Evolutionary conservation across 2,888 invertebrate species (phyloP), one percentile per base, ranked within the genome.

Genomic region (Lampropteryx suffumata): DNA sequence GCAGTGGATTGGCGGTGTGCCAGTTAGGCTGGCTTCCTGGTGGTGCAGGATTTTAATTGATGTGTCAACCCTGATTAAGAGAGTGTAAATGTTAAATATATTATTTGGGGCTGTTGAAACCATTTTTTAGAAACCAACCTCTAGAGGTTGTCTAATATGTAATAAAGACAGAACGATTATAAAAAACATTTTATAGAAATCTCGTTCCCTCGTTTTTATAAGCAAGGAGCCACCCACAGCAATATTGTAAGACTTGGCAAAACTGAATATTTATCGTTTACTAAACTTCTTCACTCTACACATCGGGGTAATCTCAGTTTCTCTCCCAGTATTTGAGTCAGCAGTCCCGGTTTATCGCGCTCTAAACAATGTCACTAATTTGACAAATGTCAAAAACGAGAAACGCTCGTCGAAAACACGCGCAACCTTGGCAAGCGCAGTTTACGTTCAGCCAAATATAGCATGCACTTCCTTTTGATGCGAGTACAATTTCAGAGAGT

Each of bases 361-460:
- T 21, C 30, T 48, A 46, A 53, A 51, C 64, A 62, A 64, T 56
- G 61, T 64, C 54, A 62, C 63, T 66, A 65, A 71, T 71, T 70
- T 71, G 71, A 73, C 73, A 69, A 65, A 68, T 62, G 71, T 69
- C 74, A 75, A 71, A 74, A 69, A 69, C 43, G 65, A 69, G 48
- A 59, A 69, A 53, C 36, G 14, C 24, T 43, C 42, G 46, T 41
- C 45, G 46, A 49, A 50, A 55, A 53, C 56, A 62, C 50, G 67
- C 58, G 56, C 64, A 77, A 76, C 82, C 82, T 82, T 82, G 82
- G 75, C 50, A 40, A 46, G 48, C 40, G 59, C 55, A 60, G 67
- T 67, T 69, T 66, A 55, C 48, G 34, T 30, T 50, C 41, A 27
- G 42, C 52, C 61, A 53, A 53, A 61, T 61, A 57, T 61, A 61